These are phyloP conservation scores for Sebastiscus albofasciatus DNA, from an alignment of 2,797 vertebrate species.

Conservation along the genomic window DNA sequence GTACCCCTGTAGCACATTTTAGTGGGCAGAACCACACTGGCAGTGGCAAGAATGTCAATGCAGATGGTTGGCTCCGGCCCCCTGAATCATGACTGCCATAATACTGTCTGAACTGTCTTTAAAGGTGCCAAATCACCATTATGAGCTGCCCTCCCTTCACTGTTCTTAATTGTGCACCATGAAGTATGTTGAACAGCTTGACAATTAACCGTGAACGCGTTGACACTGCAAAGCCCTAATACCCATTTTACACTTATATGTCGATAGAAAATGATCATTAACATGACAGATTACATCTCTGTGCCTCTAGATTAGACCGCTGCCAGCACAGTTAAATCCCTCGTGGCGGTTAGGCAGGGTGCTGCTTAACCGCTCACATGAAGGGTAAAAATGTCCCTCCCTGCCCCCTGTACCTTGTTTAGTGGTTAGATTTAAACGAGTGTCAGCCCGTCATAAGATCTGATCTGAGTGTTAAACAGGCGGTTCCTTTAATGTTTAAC, in stretches of 20 bases:
- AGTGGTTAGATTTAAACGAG: slow-evolving; percentile 16
- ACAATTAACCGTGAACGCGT: slow-evolving; percentile 39
- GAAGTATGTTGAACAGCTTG: slow-evolving; percentile 39
- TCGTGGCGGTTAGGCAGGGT: not conserved
- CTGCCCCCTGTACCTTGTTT: not conserved
- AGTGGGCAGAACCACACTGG: slow-evolving; percentile 2
- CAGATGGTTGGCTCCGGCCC: slow-evolving; percentile 1
- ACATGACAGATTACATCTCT: slow-evolving; percentile 31
- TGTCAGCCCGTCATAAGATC: not conserved
- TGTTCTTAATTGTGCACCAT: slow-evolving; percentile 9
- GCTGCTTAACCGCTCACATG: slow-evolving; percentile 1
- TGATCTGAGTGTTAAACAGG: not conserved
- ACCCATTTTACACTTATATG: slow-evolving; percentile 7
- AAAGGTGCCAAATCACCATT: slow-evolving; percentile 30
- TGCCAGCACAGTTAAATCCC: not conserved
- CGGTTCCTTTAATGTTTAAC: not conserved
- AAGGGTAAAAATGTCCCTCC: slow-evolving; percentile 15
- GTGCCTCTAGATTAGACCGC: not conserved
- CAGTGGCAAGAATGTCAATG: slow-evolving; percentile 12
- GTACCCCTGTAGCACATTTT: not conserved
- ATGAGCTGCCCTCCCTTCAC: not conserved
- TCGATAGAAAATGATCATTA: slow-evolving; percentile 49
- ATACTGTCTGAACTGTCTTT: slow-evolving; percentile 20
- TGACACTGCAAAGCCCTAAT: slow-evolving; percentile 1
- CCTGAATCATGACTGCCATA: slow-evolving; percentile 37